A percentile compares a stretch with the other conserved stretches of the same genome.
phyloP scores from a whole-genome alignment of 2,797 vertebrate genomes.

The Ptychadena robeensis region DNA sequence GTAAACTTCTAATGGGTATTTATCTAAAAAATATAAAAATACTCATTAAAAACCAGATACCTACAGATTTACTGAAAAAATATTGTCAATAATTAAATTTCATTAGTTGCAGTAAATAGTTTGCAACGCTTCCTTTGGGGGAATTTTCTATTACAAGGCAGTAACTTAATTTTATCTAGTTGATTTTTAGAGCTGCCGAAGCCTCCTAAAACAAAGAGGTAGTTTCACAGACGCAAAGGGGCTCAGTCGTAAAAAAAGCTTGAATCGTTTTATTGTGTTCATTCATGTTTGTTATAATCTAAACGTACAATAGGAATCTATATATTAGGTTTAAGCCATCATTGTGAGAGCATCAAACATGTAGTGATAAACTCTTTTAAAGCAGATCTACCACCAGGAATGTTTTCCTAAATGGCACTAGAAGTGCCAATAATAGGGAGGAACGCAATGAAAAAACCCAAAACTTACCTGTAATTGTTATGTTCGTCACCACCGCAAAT shows the following conservation, averaged over 20 bases:
- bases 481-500: too few relatives aligned
- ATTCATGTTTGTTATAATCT: background rate
- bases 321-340: background rate
- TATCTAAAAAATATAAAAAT: conserved; percentile 25
- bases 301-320: background rate
- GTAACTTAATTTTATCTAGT: conserved; percentile 3
- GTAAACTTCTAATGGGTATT: conserved; percentile 16
- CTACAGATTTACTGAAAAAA: conserved; percentile 5
- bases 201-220: background rate
- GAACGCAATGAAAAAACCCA: too few relatives aligned
- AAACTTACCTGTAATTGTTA: too few relatives aligned
- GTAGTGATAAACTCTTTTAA: too few relatives aligned
- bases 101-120: conserved; percentile 35
- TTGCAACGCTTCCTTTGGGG: conserved; percentile 22
- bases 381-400: too few relatives aligned
- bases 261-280: background rate
- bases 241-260: background rate
- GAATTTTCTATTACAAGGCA: conserved; percentile 7
- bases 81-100: conserved; percentile 43
- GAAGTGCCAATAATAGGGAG: too few relatives aligned
- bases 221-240: background rate
- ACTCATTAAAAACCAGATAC: conserved; percentile 26
- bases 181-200: conserved; percentile 2
- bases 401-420: too few relatives aligned
- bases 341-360: background rate